Base-by-base conservation (phyloP, 1,140 invertebrate species). In the Cydia splendana region DNA sequence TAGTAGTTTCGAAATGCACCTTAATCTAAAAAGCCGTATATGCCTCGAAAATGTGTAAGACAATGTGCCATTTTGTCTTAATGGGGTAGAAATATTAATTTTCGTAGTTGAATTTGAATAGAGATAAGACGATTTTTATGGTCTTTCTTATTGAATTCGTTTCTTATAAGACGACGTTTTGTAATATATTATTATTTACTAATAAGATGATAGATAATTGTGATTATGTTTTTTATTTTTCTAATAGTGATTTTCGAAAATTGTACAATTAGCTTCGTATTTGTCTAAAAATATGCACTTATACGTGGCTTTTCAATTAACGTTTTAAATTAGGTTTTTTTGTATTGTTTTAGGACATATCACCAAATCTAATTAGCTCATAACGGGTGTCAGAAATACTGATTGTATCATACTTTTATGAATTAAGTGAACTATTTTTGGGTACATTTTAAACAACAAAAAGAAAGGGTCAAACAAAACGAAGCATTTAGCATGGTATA, bases 111-210 rank as follows among this genome's bases (percentile, higher is more conserved):
- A 85, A 85, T 86, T 84, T 78, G 83, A 88, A 86, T 87, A 80
- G 80, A 80, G 75, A 73, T 89, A 88, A 87, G 84, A 83, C 77
- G 85, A 84, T 85, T 88, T 89, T 89, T 89, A 89, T 86, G 80
- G 78, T 69, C 65, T 78, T 38, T 80, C 9, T 80, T 80, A 80
- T 77, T 82, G 84, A 85, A 86, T 83, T 84, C 81, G 76, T 85
- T 80, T 85, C 79, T 82, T 80, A 80, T 83, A 84, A 87, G 83
- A 65, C 75, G 51, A 77, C 79, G 76, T 84, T 85, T 65, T 80
- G 78, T 81, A 80, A 83, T 77, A 78, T 76, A 83, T 30, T 30
- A 30, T 28, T 28, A 28, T 82, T 78, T 62, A 51, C 75, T 67
- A 48, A 75, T 51, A 74, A 65, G 62, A 65, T 71, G 34, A 71